Conservation (phyloP, 2,113 vertebrate species). For the Scopus umbretta region DNA sequence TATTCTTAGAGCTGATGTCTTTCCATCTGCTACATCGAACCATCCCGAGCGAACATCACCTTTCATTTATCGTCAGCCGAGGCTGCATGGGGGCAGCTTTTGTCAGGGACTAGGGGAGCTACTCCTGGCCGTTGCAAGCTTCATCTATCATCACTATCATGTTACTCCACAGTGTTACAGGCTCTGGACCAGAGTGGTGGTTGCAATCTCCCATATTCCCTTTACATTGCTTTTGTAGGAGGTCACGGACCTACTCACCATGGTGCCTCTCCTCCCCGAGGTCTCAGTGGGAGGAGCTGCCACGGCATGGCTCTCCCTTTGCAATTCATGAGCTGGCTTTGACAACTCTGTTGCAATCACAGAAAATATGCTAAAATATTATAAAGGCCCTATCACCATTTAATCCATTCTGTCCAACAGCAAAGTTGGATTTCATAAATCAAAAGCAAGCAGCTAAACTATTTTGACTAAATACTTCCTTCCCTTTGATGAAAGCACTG, state of each 20-base stretch:
- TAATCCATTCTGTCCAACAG: not conserved
- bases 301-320: not conserved
- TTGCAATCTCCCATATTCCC: not conserved
- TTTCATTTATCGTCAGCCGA: not conserved
- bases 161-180: not conserved
- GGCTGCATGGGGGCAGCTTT: not conserved
- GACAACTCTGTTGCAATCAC: not conserved
- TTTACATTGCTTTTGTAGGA: not conserved
- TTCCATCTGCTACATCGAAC: not conserved
- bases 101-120: not conserved
- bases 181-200: not conserved
- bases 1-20: not conserved
- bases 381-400: not conserved
- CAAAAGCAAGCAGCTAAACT: not conserved
- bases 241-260: accelerated
- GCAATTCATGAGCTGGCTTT: not conserved
- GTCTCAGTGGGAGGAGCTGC: not conserved
- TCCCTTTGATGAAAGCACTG: not conserved
- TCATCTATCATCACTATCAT: accelerated
- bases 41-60: not conserved
- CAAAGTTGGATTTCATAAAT: not conserved
- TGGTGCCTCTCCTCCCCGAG: accelerated
- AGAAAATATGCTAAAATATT: slow-evolving; percentile 1
- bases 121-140: not conserved
- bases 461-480: not conserved